Conservation (phyloP, 2,888 invertebrate species). For the Drosophila paramelanica region DNA sequence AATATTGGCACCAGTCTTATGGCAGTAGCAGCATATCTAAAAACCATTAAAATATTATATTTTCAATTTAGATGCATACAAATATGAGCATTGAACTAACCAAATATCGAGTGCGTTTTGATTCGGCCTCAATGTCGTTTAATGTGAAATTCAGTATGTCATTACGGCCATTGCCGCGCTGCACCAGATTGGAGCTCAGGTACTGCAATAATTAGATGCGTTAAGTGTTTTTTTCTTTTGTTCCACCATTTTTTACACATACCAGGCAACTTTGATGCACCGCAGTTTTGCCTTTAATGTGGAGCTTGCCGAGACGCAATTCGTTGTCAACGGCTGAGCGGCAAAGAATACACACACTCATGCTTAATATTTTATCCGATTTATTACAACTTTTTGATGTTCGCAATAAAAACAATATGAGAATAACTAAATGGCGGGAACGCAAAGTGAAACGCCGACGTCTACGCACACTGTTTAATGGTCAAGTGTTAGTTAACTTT, state of each 20-base stretch:
- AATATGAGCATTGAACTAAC: constrained; percentile 85
- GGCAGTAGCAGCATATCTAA: constrained; percentile 90
- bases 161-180: constrained; percentile 88
- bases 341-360: constrained; percentile 50
- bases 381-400: background rate
- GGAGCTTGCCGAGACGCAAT: constrained; percentile 17
- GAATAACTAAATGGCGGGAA: constrained; percentile 15
- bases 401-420: background rate
- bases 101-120: constrained; percentile 87
- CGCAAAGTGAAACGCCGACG: background rate
- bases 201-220: constrained; percentile 86
- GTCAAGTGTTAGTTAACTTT: background rate
- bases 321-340: constrained; percentile 4
- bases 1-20: constrained; percentile 88
- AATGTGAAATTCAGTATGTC: constrained; percentile 91
- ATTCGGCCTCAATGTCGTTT: constrained; percentile 89
- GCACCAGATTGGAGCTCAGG: constrained; percentile 89
- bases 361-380: constrained; percentile 13
- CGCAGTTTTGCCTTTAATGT: constrained; percentile 84
- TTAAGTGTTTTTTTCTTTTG: background rate
- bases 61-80: background rate
- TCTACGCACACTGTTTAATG: background rate
- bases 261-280: constrained; percentile 92
- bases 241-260: constrained; percentile 72
- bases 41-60: background rate